These are phyloP conservation scores for Pogoniulus pusillus DNA, from an alignment of 2,797 vertebrate genomes.

Conservation along the genomic window DNA sequence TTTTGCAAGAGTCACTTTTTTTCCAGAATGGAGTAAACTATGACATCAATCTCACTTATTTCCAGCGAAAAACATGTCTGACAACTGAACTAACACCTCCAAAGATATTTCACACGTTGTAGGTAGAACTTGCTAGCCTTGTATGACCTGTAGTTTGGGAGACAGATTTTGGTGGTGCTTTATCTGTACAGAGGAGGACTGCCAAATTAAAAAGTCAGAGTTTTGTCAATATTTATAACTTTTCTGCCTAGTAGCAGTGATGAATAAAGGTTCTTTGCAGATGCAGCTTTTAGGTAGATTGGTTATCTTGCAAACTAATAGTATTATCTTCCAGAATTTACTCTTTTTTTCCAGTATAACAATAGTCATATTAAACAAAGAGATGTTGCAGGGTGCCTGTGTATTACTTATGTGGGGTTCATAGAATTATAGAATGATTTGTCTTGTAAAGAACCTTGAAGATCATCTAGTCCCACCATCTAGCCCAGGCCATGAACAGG, in stretches of 20 bases:
- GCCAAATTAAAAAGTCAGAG: slow-evolving; percentile 8
- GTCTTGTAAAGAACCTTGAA: background rate
- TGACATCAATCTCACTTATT: background rate
- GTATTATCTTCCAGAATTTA: background rate
- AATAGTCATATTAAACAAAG: background rate
- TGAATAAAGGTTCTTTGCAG: background rate
- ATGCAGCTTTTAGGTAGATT: background rate
- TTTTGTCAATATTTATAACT: slow-evolving; percentile 14
- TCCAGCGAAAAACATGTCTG: background rate
- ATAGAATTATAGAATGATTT: background rate
- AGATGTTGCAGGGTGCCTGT: background rate
- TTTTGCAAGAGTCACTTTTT: background rate
- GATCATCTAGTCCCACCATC: background rate
- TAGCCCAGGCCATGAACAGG: background rate
- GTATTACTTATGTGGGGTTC: background rate
- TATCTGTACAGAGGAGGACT: background rate
- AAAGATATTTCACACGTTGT: slow-evolving; percentile 14
- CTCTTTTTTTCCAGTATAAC: background rate
- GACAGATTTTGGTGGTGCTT: background rate
- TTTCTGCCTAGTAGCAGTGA: background rate
- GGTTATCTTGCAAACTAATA: background rate
- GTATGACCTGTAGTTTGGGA: background rate
- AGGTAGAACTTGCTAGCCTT: background rate
- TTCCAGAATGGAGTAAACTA: background rate
- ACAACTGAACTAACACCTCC: slow-evolving; percentile 2